phyloP scores from a whole-genome alignment of 23 tunicate genomes.

The Ciona savignyi region DNA sequence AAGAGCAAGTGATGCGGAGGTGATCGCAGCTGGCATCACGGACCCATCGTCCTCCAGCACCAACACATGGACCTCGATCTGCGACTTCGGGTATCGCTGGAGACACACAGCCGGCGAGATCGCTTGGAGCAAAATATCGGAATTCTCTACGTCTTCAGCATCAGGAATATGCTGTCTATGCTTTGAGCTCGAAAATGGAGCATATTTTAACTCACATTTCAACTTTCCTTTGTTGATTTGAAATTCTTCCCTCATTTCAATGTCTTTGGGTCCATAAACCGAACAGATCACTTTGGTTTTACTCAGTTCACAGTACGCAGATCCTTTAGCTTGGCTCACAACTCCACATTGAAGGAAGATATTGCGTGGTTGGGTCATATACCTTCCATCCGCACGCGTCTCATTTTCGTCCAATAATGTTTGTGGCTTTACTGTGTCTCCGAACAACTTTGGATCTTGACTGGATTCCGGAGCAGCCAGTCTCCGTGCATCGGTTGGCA shows the following conservation, averaged over 20 bases:
- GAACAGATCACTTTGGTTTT: conserved; percentile 80
- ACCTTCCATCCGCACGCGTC: conserved; percentile 39
- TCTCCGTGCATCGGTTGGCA: background rate
- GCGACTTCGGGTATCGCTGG: conserved; percentile 75
- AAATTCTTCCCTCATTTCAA: conserved; percentile 62
- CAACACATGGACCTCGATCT: conserved; percentile 58
- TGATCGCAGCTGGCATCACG: conserved; percentile 58
- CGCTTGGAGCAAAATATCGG: conserved; percentile 50
- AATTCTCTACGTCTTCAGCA: conserved; percentile 43
- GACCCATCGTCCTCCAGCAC: conserved; percentile 83
- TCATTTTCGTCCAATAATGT: background rate
- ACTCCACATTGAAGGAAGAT: conserved; percentile 52
- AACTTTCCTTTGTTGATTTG: conserved; percentile 65
- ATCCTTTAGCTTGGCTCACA: conserved; percentile 74
- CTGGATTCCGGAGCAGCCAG: background rate
- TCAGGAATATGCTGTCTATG: conserved; percentile 49
- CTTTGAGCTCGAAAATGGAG: conserved; percentile 70
- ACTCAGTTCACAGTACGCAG: conserved; percentile 64
- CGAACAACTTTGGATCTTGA: background rate
- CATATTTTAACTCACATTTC: conserved; percentile 82
- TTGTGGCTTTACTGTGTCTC: background rate
- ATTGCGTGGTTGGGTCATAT: conserved; percentile 25
- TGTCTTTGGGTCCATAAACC: conserved; percentile 89
- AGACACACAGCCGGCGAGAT: conserved; percentile 46
- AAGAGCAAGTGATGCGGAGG: conserved; percentile 77